Evolutionary conservation across 2,888 invertebrate species (phyloP), one percentile per base, ranked within the genome.

Genomic region (Cryptocephalus moraei): DNA sequence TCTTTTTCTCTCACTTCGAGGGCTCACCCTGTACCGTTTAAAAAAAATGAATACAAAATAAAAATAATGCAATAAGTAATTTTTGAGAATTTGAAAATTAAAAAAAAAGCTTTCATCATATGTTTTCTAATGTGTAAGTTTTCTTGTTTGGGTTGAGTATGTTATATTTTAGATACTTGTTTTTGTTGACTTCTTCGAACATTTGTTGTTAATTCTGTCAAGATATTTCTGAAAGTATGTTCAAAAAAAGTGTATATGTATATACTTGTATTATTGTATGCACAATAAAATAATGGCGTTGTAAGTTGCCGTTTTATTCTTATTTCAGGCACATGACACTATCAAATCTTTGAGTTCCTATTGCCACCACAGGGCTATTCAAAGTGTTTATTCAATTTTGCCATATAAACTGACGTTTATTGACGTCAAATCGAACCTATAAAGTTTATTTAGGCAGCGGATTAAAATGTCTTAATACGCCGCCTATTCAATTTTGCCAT

Each of bases 181-280:
- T 67, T 22, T 63, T 67, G 63, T 68, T 67, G 64, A 67, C 64
- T 67, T 65, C 66, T 67, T 65, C 56, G 62, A 66, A 63, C 67
- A 69, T 69, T 66, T 68, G 68, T 70, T 71, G 70, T 71, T 71
- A 63, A 70, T 70, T 70, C 69, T 71, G 70, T 71, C 71, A 70
- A 52, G 41, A 49, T 65, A 66, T 70, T 70, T 70, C 68, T 69
- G 67, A 66, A 56, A 54, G 66, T 69, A 68, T 67, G 67, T 69
- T 69, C 68, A 69, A 69, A 63, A n/a, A 22, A 69, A 69, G 67
- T 71, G 70, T 71, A 69, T 71, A 71, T 72, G 72, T 72, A 72
- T 69, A 72, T 72, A 72, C 70, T 68, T 71, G 70, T 72, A 70
- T 70, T 69, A 69, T 69, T 69, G 70, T 72, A 72, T 72, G 70